A percentile compares a stretch with the other conserved stretches of the same genome.
Conservation (phyloP, 2,888 invertebrate genomes). For the Synergus itoensis region DNA sequence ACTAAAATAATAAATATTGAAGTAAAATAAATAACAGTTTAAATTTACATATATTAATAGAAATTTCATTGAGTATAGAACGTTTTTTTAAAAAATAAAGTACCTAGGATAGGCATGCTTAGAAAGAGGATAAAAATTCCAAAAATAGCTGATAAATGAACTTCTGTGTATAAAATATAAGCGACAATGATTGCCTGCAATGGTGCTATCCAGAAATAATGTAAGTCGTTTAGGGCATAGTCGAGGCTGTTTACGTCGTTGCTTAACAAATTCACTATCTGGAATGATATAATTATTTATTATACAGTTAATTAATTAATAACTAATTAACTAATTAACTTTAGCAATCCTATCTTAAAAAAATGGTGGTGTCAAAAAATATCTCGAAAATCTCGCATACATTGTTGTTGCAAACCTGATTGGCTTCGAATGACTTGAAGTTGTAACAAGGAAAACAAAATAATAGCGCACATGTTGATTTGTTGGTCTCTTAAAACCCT, state of each 20-base stretch:
- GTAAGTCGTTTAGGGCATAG: slow-evolving; percentile 83
- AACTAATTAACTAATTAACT: neutral
- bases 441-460: no score
- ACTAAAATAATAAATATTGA: neutral
- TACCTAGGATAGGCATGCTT: slow-evolving; percentile 76
- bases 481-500: no score
- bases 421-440: no score
- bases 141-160: slow-evolving; percentile 80
- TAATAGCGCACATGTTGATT: no score
- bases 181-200: slow-evolving; percentile 83
- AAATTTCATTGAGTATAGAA: neutral
- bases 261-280: slow-evolving; percentile 83
- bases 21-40: neutral
- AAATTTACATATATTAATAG: neutral
- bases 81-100: slow-evolving; percentile 10
- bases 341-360: no score
- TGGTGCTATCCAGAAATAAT: slow-evolving; percentile 88
- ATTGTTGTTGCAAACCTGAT: no score
- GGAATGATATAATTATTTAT: slow-evolving; percentile 49
- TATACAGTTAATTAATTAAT: neutral
- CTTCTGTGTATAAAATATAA: slow-evolving; percentile 78
- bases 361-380: no score
- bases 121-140: slow-evolving; percentile 75
- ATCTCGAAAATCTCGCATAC: no score
- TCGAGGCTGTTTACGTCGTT: slow-evolving; percentile 90